phyloP scores from a whole-genome alignment of 2,888 invertebrate species.

The Nudaria mundana region DNA sequence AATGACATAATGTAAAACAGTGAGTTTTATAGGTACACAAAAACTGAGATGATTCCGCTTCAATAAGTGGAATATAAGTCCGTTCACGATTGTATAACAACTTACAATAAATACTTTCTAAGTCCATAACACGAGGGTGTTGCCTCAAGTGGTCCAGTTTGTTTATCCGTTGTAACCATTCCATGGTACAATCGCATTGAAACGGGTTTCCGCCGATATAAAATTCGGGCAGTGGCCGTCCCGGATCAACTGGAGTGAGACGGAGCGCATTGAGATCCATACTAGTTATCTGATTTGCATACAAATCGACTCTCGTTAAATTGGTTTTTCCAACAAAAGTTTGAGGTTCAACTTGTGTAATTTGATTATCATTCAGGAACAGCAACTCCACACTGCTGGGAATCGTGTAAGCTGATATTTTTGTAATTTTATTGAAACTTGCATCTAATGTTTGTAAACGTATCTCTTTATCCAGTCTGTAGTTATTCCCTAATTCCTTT shows the following conservation, averaged over 20 bases:
- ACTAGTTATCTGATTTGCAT: slow-evolving; percentile 94
- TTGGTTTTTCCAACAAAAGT: slow-evolving; percentile 94
- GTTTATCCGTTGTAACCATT: slow-evolving; percentile 96
- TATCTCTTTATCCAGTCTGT: slow-evolving; percentile 85
- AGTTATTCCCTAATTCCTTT: slow-evolving; percentile 88
- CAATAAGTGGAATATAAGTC: slow-evolving; percentile 91
- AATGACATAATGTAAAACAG: slow-evolving; percentile 96
- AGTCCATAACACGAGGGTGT: slow-evolving; percentile 94
- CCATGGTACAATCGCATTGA: slow-evolving; percentile 96
- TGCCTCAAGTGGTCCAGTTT: slow-evolving; percentile 90
- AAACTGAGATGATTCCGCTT: slow-evolving; percentile 94
- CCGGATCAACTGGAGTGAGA: slow-evolving; percentile 89
- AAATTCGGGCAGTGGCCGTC: slow-evolving; percentile 91
- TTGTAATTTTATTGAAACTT: slow-evolving; percentile 93
- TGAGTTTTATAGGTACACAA: slow-evolving; percentile 95
- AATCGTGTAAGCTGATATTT: slow-evolving; percentile 87
- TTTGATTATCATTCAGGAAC: slow-evolving; percentile 94
- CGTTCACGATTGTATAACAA: slow-evolving; percentile 91
- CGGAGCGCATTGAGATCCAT: slow-evolving; percentile 94
- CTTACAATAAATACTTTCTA: slow-evolving; percentile 94
- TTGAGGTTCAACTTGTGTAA: slow-evolving; percentile 91
- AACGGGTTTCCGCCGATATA: slow-evolving; percentile 97
- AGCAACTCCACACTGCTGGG: slow-evolving; percentile 92
- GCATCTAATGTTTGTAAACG: slow-evolving; percentile 92
- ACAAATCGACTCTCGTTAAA: slow-evolving; percentile 94